Conservation (phyloP, 2,797 vertebrate species). For the Hoplostethus atlanticus region DNA sequence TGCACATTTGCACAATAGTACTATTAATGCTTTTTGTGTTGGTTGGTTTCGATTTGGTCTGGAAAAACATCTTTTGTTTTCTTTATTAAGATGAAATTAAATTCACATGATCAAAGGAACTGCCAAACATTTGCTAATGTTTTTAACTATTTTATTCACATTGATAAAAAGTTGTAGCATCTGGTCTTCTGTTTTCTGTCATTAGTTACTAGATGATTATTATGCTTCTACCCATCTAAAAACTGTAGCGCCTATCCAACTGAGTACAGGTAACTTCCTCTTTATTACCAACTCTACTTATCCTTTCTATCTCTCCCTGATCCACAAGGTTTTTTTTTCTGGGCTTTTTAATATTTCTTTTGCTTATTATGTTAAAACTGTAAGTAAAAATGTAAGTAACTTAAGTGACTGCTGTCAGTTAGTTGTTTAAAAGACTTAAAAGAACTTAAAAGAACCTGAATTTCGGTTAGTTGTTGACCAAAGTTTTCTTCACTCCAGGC, state of each 20-base stretch:
- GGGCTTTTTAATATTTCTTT: not conserved
- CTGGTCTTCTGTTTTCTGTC: not conserved
- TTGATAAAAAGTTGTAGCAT: not conserved
- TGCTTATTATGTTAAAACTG: not conserved
- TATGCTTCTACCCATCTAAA: conserved; percentile 2
- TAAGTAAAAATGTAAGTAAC: too few species aligned
- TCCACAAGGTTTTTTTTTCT: not conserved
- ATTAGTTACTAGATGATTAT: conserved; percentile 1
- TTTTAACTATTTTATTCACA: too few species aligned
- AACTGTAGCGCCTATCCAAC: not conserved
- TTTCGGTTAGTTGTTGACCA: conserved; percentile 6
- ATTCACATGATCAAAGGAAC: too few species aligned
- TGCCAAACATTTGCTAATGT: too few species aligned
- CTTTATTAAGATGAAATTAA: too few species aligned
- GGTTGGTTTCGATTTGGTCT: not conserved
- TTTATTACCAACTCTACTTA: not conserved
- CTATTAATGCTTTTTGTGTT: not conserved
- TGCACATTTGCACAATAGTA: not conserved
- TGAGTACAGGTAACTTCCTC: not conserved
- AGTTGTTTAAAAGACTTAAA: not conserved
- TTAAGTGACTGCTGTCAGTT: not conserved
- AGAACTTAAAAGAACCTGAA: not conserved
- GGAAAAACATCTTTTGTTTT: too few species aligned
- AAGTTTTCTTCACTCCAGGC: conserved; percentile 27
- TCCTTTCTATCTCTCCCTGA: not conserved